Conservation (phyloP, 1,140 invertebrate genomes). For the Orius insidiosus region DNA sequence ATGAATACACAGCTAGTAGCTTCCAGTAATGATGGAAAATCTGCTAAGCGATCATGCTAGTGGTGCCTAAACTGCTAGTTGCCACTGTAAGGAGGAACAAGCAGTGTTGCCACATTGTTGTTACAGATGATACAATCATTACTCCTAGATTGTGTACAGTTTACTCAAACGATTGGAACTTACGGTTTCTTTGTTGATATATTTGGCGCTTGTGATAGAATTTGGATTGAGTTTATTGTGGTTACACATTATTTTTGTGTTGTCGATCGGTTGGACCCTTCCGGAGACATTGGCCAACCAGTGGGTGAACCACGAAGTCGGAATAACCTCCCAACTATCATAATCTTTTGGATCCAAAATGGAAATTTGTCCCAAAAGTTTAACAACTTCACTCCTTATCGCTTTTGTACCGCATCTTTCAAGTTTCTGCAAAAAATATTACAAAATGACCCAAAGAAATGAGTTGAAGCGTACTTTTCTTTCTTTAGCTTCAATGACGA, state of each 20-base stretch:
- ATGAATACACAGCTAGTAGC: no score
- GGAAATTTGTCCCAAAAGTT: conserved; percentile 8
- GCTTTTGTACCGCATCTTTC: no score
- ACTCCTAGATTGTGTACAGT: no score
- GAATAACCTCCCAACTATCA: conserved; percentile 17
- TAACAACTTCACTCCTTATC: no score
- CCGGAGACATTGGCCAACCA: conserved; percentile 17
- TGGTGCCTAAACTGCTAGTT: no score
- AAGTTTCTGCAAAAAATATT: conserved; percentile 9
- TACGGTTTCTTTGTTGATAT: conserved; percentile 17
- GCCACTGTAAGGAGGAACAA: no score
- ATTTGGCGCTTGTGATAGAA: conserved; percentile 17
- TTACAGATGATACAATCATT: no score
- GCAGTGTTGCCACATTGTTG: no score
- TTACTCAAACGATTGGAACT: no score
- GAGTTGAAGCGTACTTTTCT: conserved; percentile 12
- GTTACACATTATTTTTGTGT: conserved; percentile 16
- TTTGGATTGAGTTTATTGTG: conserved; percentile 19
- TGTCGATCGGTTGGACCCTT: conserved; percentile 16
- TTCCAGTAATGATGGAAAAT: no score
- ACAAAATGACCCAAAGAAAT: background rate
- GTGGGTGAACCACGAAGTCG: conserved; percentile 17
- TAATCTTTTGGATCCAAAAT: conserved; percentile 4
- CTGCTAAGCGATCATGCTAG: no score
- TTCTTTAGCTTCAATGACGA: conserved; percentile 14